Evolutionary conservation across 2,888 invertebrate species (phyloP).

Genomic region (Linnaemya tessellans): DNA sequence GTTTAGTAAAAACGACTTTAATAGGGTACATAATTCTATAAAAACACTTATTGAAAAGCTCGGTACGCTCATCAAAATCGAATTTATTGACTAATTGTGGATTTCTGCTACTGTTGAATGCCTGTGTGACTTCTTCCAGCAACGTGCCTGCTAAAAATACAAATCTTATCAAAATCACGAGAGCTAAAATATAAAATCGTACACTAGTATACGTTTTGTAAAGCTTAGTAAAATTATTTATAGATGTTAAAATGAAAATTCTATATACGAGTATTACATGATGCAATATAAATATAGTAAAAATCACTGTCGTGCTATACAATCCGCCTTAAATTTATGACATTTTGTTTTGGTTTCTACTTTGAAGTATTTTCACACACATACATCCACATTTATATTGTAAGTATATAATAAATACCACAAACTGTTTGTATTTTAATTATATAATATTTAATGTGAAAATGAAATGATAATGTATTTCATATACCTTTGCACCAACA

Average conservation of each 20-base stretch:
- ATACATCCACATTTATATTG: neutral
- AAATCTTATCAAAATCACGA: slow-evolving; percentile 33
- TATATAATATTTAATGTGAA: slow-evolving; percentile 27
- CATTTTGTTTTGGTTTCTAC: neutral
- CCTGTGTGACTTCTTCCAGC: neutral
- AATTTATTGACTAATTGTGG: no score
- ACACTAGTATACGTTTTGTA: neutral
- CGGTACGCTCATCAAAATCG: no score
- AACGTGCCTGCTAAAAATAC: slow-evolving; percentile 16
- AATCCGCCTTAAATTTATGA: neutral
- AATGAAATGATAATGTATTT: slow-evolving; percentile 14
- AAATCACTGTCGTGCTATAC: slow-evolving; percentile 7
- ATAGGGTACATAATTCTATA: no score
- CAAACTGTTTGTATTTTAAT: slow-evolving; percentile 37
- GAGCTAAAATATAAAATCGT: slow-evolving; percentile 1
- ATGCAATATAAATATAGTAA: slow-evolving; percentile 29
- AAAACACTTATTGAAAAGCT: no score
- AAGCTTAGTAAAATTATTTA: neutral
- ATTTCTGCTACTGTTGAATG: neutral
- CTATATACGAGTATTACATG: slow-evolving; percentile 22
- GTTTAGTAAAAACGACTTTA: no score
- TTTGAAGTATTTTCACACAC: neutral
- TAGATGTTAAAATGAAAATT: neutral
- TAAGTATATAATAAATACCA: neutral
- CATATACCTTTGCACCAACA: neutral